These are phyloP conservation scores for Dicrurus megarhynchus DNA, from an alignment of 2,113 vertebrate species.

Conservation along the genomic window DNA sequence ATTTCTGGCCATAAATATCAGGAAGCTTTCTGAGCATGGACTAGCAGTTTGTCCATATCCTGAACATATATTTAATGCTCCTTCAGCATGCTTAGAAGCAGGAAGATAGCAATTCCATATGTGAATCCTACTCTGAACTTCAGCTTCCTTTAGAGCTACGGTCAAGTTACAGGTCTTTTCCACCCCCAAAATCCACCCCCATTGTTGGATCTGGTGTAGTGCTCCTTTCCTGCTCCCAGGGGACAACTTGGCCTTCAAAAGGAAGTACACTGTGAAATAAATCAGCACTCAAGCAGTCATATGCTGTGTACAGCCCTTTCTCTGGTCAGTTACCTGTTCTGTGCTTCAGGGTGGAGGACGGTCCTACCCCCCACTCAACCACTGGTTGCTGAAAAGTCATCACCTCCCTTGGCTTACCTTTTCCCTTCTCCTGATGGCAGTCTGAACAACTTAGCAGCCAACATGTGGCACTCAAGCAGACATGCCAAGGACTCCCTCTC, in stretches of 20 bases:
- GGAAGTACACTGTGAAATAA: background rate
- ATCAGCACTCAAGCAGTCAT: background rate
- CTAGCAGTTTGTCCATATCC: background rate
- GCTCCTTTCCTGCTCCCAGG: background rate
- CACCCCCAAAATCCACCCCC: background rate
- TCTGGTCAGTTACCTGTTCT: background rate
- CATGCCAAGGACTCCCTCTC: background rate
- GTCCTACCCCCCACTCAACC: background rate
- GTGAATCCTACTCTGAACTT: background rate
- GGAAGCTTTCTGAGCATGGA: background rate
- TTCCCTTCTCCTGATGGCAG: background rate
- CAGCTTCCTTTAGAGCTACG: background rate
- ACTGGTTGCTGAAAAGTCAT: background rate
- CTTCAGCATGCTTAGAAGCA: background rate
- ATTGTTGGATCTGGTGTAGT: background rate
- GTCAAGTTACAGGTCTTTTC: background rate
- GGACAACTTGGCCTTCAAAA: background rate
- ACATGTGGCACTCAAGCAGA: background rate
- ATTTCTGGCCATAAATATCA: background rate
- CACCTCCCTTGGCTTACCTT: background rate
- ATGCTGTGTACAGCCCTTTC: background rate
- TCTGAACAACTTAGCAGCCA: background rate
- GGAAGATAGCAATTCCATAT: background rate
- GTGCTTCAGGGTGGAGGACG: background rate
- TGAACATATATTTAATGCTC: background rate